phyloP scores from a whole-genome alignment of 2,888 invertebrate genomes.

The Endomychus coccineus region DNA sequence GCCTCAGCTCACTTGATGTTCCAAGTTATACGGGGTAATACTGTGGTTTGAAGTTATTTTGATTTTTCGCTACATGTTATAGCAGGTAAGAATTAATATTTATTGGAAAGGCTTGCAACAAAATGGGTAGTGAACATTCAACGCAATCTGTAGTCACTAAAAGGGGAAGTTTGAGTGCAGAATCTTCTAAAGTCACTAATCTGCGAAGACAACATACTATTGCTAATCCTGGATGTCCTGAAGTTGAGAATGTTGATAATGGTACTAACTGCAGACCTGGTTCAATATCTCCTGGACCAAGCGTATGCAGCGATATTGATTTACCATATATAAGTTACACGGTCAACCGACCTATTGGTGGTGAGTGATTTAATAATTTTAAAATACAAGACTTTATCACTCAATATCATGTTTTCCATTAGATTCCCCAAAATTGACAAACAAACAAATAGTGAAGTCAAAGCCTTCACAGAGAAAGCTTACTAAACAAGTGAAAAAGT shows the following conservation, averaged over 20 bases:
- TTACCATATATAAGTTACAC: slow-evolving; percentile 88
- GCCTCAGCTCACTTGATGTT: too few species aligned
- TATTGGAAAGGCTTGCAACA: slow-evolving; percentile 3
- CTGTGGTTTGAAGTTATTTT: too few species aligned
- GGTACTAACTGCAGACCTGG: slow-evolving; percentile 54
- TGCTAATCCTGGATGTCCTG: slow-evolving; percentile 39
- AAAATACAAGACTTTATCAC: slow-evolving; percentile 4
- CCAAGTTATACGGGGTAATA: too few species aligned
- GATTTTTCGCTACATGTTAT: too few species aligned
- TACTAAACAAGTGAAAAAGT: slow-evolving; percentile 44
- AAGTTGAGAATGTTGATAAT: slow-evolving; percentile 27
- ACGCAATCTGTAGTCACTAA: slow-evolving; percentile 29
- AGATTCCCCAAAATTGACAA: slow-evolving; percentile 78
- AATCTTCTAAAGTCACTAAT: slow-evolving; percentile 24
- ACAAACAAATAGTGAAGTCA: slow-evolving; percentile 46
- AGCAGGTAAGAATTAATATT: too few species aligned
- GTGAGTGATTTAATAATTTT: slow-evolving; percentile 39
- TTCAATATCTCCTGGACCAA: slow-evolving; percentile 77
- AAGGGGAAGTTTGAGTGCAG: slow-evolving; percentile 29
- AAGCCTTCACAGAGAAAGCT: slow-evolving; percentile 31
- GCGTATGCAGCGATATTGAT: slow-evolving; percentile 83
- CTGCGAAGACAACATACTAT: slow-evolving; percentile 42
- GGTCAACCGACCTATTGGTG: slow-evolving; percentile 80
- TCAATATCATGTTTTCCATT: slow-evolving; percentile 16
- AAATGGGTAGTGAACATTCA: slow-evolving; percentile 44